Percentiles rank a stretch among this genome's conserved stretches.
Conservation (phyloP, 2,797 vertebrate genomes). For the Phataginus tricuspis region DNA sequence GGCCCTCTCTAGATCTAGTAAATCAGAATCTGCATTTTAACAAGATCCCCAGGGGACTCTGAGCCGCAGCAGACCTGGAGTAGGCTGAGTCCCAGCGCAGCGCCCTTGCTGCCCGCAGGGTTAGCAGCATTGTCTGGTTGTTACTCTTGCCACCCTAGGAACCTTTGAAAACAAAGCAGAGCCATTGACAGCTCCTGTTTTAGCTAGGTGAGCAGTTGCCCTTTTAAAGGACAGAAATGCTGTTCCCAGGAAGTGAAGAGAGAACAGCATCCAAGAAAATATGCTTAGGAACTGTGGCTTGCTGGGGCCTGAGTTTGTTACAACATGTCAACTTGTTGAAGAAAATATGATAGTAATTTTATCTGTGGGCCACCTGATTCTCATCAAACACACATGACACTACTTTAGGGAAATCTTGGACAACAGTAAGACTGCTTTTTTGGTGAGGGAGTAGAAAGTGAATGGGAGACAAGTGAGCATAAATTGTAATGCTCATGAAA, state of each 20-base stretch:
- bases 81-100: not conserved
- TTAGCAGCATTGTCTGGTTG: not conserved
- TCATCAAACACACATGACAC: slow-evolving; percentile 8
- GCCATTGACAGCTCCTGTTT: not conserved
- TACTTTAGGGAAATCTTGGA: not conserved
- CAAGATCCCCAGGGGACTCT: not conserved
- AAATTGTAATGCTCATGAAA: not conserved
- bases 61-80: not conserved
- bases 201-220: not conserved
- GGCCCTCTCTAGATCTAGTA: not conserved
- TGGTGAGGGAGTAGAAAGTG: not conserved
- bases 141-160: not conserved
- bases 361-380: not conserved
- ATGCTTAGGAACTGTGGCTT: not conserved
- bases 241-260: not conserved
- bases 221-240: not conserved
- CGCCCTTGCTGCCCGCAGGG: not conserved
- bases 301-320: not conserved
- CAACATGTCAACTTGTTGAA: not conserved
- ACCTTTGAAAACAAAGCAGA: not conserved
- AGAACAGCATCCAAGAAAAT: not conserved
- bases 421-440: not conserved
- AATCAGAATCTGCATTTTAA: not conserved
- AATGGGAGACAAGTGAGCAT: not conserved
- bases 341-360: not conserved